Conservation (phyloP, 2,113 vertebrate genomes). For the Channa maculata region DNA sequence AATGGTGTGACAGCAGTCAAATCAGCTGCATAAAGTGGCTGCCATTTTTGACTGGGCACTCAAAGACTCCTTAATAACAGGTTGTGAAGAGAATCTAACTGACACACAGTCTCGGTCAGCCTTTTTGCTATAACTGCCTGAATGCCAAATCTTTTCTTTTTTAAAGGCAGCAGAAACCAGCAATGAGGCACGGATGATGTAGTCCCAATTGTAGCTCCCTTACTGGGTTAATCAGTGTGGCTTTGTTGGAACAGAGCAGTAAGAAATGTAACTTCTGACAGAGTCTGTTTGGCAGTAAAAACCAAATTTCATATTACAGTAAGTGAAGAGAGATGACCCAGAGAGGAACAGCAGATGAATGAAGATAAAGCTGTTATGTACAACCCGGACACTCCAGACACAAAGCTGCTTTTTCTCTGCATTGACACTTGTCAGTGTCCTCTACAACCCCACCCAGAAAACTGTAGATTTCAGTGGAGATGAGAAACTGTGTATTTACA, state of each 20-base stretch:
- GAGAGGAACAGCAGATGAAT: constrained; percentile 25
- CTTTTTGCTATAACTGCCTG: neutral
- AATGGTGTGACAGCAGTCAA: too few relatives aligned
- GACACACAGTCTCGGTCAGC: neutral
- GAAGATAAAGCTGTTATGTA: constrained; percentile 19
- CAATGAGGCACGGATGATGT: neutral
- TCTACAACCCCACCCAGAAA: constrained; percentile 13
- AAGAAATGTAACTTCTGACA: constrained; percentile 8
- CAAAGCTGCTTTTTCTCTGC: constrained; percentile 26
- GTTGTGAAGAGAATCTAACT: neutral
- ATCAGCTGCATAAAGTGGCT: too few relatives aligned
- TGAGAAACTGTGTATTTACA: constrained; percentile 58
- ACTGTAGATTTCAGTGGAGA: constrained; percentile 25
- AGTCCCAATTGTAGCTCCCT: neutral
- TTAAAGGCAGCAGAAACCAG: neutral
- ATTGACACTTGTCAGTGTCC: neutral
- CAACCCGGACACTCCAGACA: constrained; percentile 1
- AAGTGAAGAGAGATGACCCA: constrained; percentile 11
- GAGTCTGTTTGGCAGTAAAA: neutral
- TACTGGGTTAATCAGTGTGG: constrained; percentile 5
- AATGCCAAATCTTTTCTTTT: neutral
- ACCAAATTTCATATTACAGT: constrained; percentile 1
- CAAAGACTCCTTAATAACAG: too few relatives aligned
- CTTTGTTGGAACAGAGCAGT: constrained; percentile 9
- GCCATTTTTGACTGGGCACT: too few relatives aligned